A percentile compares a stretch with the other conserved stretches of the same genome.
Evolutionary conservation across 2,113 vertebrate genomes (phyloP).

Genomic region (Apistogramma diplotaenia): DNA sequence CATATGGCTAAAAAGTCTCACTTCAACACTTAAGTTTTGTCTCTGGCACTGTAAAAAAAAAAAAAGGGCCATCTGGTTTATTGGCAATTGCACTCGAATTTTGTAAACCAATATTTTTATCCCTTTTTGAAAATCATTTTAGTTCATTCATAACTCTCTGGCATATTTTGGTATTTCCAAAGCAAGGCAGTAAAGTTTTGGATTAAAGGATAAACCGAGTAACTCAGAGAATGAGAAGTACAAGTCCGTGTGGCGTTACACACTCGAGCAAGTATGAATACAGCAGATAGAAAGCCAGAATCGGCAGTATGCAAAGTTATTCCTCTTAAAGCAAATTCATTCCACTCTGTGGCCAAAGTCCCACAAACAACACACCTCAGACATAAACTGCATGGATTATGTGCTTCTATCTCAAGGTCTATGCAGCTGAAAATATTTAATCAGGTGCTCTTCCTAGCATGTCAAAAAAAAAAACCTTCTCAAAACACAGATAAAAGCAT

Average conservation of each 20-base stretch:
- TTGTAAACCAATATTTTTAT: background rate
- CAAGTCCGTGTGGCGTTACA: background rate
- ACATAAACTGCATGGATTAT: background rate
- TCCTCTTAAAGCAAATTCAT: slow-evolving; percentile 7
- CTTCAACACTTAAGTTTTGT: background rate
- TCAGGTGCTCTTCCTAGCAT: background rate
- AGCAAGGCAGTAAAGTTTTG: background rate
- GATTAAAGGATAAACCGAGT: background rate
- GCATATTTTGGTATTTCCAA: background rate
- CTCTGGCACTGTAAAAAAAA: background rate
- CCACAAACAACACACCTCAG: background rate
- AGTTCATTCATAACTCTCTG: background rate
- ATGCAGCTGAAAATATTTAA: background rate
- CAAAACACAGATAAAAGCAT: slow-evolving; percentile 10
- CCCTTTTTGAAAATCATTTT: background rate
- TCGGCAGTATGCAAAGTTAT: background rate
- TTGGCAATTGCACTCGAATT: background rate
- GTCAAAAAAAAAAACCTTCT: background rate
- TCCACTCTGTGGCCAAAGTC: slow-evolving; percentile 5
- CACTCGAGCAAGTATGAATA: background rate
- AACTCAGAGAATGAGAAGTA: background rate
- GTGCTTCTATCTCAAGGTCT: slow-evolving; percentile 10
- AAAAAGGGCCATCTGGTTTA: background rate
- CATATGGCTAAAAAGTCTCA: background rate
- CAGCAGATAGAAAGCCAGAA: background rate